phyloP scores from a whole-genome alignment of 2,888 invertebrate genomes.

The Agriopis leucophaearia region DNA sequence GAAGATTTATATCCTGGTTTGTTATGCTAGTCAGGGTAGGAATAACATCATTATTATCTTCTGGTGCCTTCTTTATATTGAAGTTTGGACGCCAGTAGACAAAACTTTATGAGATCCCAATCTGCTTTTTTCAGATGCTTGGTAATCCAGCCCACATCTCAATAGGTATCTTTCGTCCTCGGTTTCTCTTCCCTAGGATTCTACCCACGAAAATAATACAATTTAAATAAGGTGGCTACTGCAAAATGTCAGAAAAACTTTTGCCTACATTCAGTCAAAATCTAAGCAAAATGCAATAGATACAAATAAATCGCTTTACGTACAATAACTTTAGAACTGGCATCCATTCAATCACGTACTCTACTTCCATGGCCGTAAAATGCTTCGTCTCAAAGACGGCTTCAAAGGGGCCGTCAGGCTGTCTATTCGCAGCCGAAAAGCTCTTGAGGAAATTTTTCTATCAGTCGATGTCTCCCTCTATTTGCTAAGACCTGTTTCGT shows the following conservation, averaged over 20 bases:
- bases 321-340: constrained; percentile 8
- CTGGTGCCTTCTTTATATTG: too few species aligned
- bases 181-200: too few species aligned
- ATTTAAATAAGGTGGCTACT: too few species aligned
- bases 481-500: constrained; percentile 86
- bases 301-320: background rate
- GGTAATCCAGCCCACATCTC: too few species aligned
- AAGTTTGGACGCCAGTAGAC: too few species aligned
- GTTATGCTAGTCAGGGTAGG: too few species aligned
- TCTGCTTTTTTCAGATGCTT: too few species aligned
- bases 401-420: constrained; percentile 66
- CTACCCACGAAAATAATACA: too few species aligned
- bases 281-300: background rate
- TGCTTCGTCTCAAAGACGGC: constrained; percentile 51
- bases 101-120: too few species aligned
- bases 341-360: constrained; percentile 20
- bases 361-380: constrained; percentile 43
- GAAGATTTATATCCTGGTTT: too few species aligned
- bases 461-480: constrained; percentile 83
- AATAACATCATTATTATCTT: too few species aligned
- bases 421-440: constrained; percentile 71
- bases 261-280: background rate
- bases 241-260: background rate
- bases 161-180: too few species aligned
- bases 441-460: constrained; percentile 78